A percentile compares a stretch with the other conserved stretches of the same genome.
These are phyloP conservation scores for Phalacrocorax aristotelis DNA, from an alignment of 2,113 vertebrate species.

Conservation along the genomic window DNA sequence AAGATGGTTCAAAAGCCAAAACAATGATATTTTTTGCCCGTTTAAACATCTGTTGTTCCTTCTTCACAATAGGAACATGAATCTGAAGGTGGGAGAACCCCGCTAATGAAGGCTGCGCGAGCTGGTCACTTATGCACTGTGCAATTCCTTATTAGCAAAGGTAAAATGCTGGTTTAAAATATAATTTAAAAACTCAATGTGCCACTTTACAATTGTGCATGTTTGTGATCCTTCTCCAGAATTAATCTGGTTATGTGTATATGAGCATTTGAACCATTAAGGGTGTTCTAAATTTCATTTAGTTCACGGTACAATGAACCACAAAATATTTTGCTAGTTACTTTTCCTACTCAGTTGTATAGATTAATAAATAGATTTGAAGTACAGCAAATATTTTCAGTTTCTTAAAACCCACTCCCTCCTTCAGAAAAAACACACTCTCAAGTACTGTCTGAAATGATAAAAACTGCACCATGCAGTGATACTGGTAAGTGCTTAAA, in stretches of 20 bases:
- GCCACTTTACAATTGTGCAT: neutral
- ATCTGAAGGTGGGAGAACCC: constrained; percentile 97
- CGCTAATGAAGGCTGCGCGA: constrained; percentile 97
- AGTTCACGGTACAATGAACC: neutral
- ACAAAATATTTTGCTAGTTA: neutral
- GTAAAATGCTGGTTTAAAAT: constrained; percentile 61
- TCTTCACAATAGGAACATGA: constrained; percentile 87
- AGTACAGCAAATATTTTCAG: neutral
- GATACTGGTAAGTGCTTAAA: neutral
- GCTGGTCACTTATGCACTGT: constrained; percentile 98
- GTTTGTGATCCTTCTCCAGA: neutral
- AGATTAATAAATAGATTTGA: neutral
- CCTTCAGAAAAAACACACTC: neutral
- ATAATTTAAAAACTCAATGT: neutral
- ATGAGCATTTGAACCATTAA: neutral
- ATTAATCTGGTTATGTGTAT: neutral
- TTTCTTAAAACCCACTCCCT: neutral
- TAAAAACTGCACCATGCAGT: neutral
- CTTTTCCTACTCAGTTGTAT: neutral
- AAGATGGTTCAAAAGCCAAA: neutral
- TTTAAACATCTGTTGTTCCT: neutral
- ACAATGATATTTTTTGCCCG: neutral
- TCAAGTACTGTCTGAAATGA: neutral
- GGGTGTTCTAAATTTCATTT: neutral
- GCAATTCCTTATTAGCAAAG: constrained; percentile 99